These are phyloP conservation scores for Potamarius usumacintae DNA, from an alignment of 2,113 vertebrate genomes.

Conservation along the genomic window DNA sequence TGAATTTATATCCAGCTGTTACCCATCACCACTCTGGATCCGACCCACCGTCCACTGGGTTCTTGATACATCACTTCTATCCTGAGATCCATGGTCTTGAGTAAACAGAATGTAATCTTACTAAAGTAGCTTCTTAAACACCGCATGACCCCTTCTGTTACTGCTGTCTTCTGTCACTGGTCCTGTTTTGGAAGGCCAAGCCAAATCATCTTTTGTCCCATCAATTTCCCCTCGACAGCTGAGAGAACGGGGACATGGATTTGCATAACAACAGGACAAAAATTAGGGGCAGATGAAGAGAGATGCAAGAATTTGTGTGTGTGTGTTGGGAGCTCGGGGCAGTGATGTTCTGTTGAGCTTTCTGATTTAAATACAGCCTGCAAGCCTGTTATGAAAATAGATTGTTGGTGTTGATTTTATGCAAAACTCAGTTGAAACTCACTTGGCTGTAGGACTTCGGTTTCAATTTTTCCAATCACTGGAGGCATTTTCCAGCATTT, in stretches of 20 bases:
- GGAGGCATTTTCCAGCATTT: neutral
- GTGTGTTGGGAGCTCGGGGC: neutral
- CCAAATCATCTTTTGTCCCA: conserved; percentile 45
- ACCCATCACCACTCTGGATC: conserved; percentile 29
- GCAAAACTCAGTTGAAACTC: neutral
- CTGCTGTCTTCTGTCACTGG: conserved; percentile 22
- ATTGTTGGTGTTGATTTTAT: conserved; percentile 4
- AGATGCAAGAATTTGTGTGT: conserved; percentile 59
- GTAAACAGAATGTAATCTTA: conserved; percentile 35
- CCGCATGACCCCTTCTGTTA: conserved; percentile 48
- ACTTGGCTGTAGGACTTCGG: neutral
- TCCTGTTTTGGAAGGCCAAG: conserved; percentile 13
- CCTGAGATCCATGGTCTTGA: conserved; percentile 42
- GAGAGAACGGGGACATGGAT: conserved; percentile 48
- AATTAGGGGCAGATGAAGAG: conserved; percentile 52
- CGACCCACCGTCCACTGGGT: conserved; percentile 23
- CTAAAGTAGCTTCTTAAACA: conserved; percentile 51
- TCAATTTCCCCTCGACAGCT: conserved; percentile 62
- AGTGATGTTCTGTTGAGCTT: conserved; percentile 1
- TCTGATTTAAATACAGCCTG: conserved; percentile 6
- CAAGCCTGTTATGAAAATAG: conserved; percentile 6
- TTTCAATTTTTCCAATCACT: neutral
- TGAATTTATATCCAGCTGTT: conserved; percentile 48
- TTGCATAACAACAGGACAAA: conserved; percentile 65
- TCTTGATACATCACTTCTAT: conserved; percentile 38